Conservation (phyloP, 2,888 invertebrate species). For the Epirrhoe tristata region DNA sequence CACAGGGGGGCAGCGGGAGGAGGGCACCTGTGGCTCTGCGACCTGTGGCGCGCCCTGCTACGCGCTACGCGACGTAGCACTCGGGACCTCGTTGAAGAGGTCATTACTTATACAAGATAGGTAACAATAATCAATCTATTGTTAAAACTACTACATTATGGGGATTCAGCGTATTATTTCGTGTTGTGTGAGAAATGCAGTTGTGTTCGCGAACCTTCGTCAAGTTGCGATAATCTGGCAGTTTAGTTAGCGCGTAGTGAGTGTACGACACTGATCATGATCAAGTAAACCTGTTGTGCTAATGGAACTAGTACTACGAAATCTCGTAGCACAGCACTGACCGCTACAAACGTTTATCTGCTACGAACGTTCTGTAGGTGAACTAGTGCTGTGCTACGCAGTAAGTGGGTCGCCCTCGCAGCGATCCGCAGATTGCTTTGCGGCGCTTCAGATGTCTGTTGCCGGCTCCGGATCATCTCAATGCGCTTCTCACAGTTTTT, state of each 20-base stretch:
- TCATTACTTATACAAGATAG: neutral
- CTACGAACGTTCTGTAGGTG: slow-evolving; percentile 1
- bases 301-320: slow-evolving; percentile 12
- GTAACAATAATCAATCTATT: neutral
- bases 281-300: too few relatives aligned
- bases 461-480: slow-evolving; percentile 9
- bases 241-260: too few relatives aligned
- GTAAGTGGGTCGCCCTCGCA: neutral
- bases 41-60: slow-evolving; percentile 53
- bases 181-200: too few relatives aligned
- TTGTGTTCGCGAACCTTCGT: too few relatives aligned
- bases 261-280: too few relatives aligned
- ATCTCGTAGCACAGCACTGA: slow-evolving; percentile 33
- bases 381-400: slow-evolving; percentile 13
- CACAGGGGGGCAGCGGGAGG: slow-evolving; percentile 16
- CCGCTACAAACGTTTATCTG: slow-evolving; percentile 6
- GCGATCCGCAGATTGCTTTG: neutral
- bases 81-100: neutral
- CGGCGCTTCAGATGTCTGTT: neutral
- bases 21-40: slow-evolving; percentile 54
- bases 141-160: too few relatives aligned
- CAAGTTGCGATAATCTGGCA: too few relatives aligned
- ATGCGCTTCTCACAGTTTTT: slow-evolving; percentile 26
- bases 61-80: slow-evolving; percentile 5
- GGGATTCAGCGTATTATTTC: too few relatives aligned